Evolutionary conservation across 1,140 invertebrate species (phyloP), one percentile per base, ranked within the genome.

Genomic region (Trichoplusia ni): DNA sequence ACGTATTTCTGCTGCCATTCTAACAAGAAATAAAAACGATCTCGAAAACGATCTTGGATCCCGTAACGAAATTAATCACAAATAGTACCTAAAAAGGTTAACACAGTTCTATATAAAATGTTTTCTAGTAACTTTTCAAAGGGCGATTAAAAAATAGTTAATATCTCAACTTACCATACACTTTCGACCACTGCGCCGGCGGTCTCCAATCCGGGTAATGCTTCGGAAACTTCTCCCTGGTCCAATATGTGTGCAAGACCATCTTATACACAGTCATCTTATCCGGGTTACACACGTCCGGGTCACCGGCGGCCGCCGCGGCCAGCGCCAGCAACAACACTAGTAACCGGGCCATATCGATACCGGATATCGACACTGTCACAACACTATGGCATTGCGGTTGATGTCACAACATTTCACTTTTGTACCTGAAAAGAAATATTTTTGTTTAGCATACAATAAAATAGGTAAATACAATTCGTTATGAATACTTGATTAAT

Each of bases 121-220:
- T n/a, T n/a, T n/a, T n/a, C n/a, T n/a, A n/a, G n/a, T n/a, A n/a
- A n/a, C n/a, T n/a, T n/a, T n/a, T n/a, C n/a, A n/a, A n/a, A n/a
- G n/a, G n/a, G n/a, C 8, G n/a, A n/a, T 9, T 31, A 13, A 14
- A 9, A 9, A 27, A 9, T 37, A 21, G 16, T 9, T 14, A 59
- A 0, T 21, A 6, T 40, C 8, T 40, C 4, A 18, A 92, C 95
- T 95, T 84, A 98, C 97, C 97, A 87, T 97, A 93, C 64, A 97
- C 92, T 90, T 96, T 96, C 77, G 96, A 96, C 94, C 96, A 98
- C 85, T 98, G 96, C 2, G 97, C 97, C 0, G 95, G 94, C 11
- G 97, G 97, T 83, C 96, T 93, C 95, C 96, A 97, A 80, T 96
- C 95, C 0, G 97, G 97, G 85, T 96, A 98, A 86, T 98, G 96